Evolutionary conservation across 1,140 invertebrate species (phyloP), one percentile per base, ranked within the genome.

Genomic region (Lordiphosa collinella): DNA sequence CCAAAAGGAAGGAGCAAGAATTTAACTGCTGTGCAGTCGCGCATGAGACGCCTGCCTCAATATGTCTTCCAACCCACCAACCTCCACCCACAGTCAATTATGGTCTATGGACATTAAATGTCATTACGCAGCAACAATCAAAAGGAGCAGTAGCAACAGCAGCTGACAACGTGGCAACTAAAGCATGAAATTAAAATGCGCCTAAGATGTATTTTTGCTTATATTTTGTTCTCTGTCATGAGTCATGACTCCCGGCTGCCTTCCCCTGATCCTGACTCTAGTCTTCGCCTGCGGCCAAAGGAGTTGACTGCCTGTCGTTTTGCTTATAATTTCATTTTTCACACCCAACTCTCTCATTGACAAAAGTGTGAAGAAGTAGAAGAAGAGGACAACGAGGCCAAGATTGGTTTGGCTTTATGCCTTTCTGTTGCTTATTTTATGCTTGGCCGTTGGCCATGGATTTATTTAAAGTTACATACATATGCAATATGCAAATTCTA

Each of bases 161-260:
- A 16, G 46, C 31, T 44, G 53, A 58, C 47, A 50, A 29, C 44
- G 54, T 38, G 38, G 35, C 62, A 76, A 85, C 80, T 74, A 72
- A 75, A 85, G 79, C 80, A 85, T 85, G 80, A 85, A 85, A 85
- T 85, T 85, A 86, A 85, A 85, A 85, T 85, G 62, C 80, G 80
- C 79, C 79, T 85, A 84, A 84, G 79, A 84, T 85, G 79, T 84
- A 84, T 84, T 78, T 22, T 22, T 22, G 22, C 22, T 22, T 16
- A 16, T 16, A 16, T 73, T 56, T 43, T 22, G 18, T 43, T 64
- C 50, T 68, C 76, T 84, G 71, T 76, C 71, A 82, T 11, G n/a
- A 14, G 22, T 22, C 37, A 29, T 9, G 34, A 36, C 35, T 35
- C n/a, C 8, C 16, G 18, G 32, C 3, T 37, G 11, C 16, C 35